phyloP scores from a whole-genome alignment of 2,113 vertebrate species.

The Neodontobutis hainanensis region DNA sequence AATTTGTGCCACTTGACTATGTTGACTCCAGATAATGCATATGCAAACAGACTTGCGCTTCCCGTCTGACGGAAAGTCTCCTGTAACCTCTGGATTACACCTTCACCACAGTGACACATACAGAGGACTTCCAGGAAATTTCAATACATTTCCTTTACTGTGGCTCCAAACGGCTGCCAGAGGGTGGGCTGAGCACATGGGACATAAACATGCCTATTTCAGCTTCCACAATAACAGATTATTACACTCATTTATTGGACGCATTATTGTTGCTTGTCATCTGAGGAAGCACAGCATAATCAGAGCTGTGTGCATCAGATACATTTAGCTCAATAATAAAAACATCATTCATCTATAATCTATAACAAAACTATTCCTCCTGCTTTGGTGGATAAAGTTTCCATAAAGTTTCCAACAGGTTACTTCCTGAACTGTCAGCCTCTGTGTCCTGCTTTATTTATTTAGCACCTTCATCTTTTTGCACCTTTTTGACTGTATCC shows the following conservation, averaged over 20 bases:
- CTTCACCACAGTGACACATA: constrained; percentile 19
- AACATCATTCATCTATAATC: neutral
- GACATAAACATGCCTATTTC: constrained; percentile 12
- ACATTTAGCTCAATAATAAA: no score
- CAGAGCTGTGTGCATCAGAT: neutral
- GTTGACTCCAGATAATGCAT: constrained; percentile 27
- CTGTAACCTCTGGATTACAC: neutral
- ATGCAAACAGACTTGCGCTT: constrained; percentile 46
- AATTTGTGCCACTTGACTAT: constrained; percentile 23
- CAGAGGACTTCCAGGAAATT: constrained; percentile 58
- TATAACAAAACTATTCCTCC: neutral
- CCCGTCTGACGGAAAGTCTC: constrained; percentile 31
- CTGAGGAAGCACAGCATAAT: neutral
- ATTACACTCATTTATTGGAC: neutral
- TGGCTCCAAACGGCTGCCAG: constrained; percentile 41
- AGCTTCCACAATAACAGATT: neutral
- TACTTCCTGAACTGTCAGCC: no score
- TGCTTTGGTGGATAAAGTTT: neutral
- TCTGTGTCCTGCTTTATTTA: no score
- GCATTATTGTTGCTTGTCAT: neutral
- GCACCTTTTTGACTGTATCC: no score
- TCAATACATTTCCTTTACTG: constrained; percentile 45
- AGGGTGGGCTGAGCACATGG: constrained; percentile 31
- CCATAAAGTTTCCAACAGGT: neutral
- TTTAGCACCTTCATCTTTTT: no score